Base-by-base conservation (phyloP, 1,140 invertebrate genomes). In the Drosophila bipectinata region DNA sequence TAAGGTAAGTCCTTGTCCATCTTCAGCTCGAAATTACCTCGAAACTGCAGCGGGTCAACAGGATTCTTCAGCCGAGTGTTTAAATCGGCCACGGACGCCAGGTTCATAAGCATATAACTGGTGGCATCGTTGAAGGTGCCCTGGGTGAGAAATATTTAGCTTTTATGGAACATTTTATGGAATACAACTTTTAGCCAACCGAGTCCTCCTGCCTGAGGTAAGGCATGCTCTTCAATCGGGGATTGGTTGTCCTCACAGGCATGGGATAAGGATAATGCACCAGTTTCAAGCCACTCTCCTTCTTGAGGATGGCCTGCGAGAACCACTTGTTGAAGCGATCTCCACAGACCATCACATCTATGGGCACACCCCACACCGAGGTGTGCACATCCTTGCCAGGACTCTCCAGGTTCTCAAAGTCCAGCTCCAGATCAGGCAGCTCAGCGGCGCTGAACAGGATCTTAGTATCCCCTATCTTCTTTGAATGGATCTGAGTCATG, bases 311-410 rank as follows among this genome's bases (percentile, higher is more conserved):
- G 66, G 92, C 94, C 47, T 93, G 91, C 0, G 94, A 95, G 55
- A 95, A 85, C 94, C 94, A 95, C 9, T 90, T 90, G 3, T 94
- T 94, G 18, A 92, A 92, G 63, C 94, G 94, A 49, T 94, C 93
- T 14, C 95, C 94, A 57, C 94, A 95, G 63, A 94, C 93, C 61
- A 94, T 92, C 0, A 92, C 93, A 15, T 92, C 79, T 4, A 94
- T 88, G 0, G 92, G 58, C 64, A 92, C 91, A 30, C 92, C 93
- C 93, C 93, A 94, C 15, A 94, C 90, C 0, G 92, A 84, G 0
- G 92, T 92, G 12, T 68, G 92, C 24, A 93, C 92, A 62, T 83
- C 72, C 32, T 73, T 63, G 37, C 92, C 92, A 0, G 76, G 64
- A 1, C 49, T 30, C 1, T 60, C 66, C 8, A 94, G 28, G 0